These are phyloP conservation scores for Drosophila sordidula DNA, from an alignment of 2,888 invertebrate genomes.

Conservation along the genomic window DNA sequence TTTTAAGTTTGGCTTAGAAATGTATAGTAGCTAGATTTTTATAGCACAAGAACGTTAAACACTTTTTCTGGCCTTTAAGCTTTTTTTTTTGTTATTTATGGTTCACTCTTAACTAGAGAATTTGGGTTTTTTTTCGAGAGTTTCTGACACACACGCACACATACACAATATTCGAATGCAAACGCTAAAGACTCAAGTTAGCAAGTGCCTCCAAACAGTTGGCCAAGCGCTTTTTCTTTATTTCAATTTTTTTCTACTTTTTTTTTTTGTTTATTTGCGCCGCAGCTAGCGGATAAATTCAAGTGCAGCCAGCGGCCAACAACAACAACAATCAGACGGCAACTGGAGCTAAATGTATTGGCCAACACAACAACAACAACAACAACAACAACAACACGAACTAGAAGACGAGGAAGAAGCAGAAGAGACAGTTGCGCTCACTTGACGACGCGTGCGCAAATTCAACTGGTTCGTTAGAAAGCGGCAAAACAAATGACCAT, in stretches of 20 bases:
- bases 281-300: conserved; percentile 37
- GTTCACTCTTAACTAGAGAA: conserved; percentile 7
- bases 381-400: conserved; percentile 17
- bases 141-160: conserved; percentile 16
- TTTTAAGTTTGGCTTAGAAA: background rate
- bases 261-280: conserved; percentile 10
- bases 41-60: too few relatives aligned
- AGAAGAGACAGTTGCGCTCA: conserved; percentile 46
- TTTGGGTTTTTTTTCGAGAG: conserved; percentile 3
- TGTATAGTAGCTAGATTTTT: too few relatives aligned
- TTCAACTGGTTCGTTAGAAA: conserved; percentile 80
- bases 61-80: background rate
- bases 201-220: conserved; percentile 19
- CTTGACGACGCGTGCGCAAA: conserved; percentile 75
- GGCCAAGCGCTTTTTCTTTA: conserved; percentile 34
- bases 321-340: conserved; percentile 29
- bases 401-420: background rate
- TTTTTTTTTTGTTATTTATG: background rate
- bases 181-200: background rate
- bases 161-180: conserved; percentile 4
- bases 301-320: conserved; percentile 47
- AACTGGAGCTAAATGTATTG: conserved; percentile 30
- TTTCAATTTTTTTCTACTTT: conserved; percentile 18
- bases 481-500: conserved; percentile 79
- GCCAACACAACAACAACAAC: conserved; percentile 16